phyloP scores from a whole-genome alignment of 2,797 vertebrate genomes.

The Tenualosa thibaudeaui region DNA sequence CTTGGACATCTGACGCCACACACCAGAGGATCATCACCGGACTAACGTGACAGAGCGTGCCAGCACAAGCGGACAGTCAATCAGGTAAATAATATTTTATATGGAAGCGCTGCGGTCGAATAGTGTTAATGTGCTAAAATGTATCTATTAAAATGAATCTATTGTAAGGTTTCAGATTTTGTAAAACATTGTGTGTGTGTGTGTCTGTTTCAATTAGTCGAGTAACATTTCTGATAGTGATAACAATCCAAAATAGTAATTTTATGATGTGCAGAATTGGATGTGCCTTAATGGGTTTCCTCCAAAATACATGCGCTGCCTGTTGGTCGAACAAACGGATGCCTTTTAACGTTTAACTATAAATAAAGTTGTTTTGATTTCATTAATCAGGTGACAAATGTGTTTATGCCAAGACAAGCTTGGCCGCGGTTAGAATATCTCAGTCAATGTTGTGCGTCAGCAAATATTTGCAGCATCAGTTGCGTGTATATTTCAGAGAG shows the following conservation, averaged over 20 bases:
- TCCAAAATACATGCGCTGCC: neutral
- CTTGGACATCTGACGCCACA: conserved; percentile 53
- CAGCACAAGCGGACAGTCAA: neutral
- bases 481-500: neutral
- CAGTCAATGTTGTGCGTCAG: neutral
- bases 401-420: conserved; percentile 17
- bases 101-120: neutral
- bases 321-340: neutral
- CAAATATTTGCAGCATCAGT: conserved; percentile 11
- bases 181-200: neutral
- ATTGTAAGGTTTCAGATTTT: neutral
- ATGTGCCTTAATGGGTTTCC: neutral
- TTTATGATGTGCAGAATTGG: too few relatives aligned
- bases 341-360: neutral
- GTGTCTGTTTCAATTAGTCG: too few relatives aligned
- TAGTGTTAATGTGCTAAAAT: neutral
- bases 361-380: conserved; percentile 13
- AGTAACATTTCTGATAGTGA: neutral
- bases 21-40: neutral
- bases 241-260: neutral
- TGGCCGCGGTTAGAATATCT: neutral
- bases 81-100: neutral
- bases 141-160: neutral
- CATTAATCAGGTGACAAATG: conserved; percentile 11
- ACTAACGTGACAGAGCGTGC: conserved; percentile 10